Percentiles rank a stretch among this genome's conserved stretches.
These are phyloP conservation scores for Podiceps cristatus DNA, from an alignment of 2,113 vertebrate species.

Conservation along the genomic window DNA sequence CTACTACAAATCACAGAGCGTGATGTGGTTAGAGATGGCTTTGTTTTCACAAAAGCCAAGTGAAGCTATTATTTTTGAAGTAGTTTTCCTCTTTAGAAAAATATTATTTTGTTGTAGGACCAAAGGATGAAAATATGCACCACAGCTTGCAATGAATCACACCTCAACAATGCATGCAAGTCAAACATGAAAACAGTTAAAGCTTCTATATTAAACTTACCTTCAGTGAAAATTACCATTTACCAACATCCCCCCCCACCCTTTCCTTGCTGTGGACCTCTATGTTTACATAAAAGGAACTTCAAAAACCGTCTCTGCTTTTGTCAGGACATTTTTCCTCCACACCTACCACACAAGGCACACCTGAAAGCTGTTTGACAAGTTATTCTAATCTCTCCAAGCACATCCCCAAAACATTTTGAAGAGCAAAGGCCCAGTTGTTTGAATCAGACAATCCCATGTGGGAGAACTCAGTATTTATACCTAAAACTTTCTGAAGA, in stretches of 20 bases:
- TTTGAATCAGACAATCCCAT: not conserved
- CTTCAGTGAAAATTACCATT: conserved; percentile 9
- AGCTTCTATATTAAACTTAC: not conserved
- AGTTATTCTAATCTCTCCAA: conserved; percentile 58
- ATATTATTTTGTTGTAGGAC: not conserved
- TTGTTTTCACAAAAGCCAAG: conserved; percentile 11
- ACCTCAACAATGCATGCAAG: not conserved
- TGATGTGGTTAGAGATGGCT: not conserved
- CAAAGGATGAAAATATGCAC: conserved; percentile 9
- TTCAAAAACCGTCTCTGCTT: conserved; percentile 52
- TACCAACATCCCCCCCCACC: not conserved
- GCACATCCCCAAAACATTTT: not conserved
- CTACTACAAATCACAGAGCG: not conserved
- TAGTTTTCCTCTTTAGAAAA: conserved; percentile 25
- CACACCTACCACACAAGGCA: conserved; percentile 21
- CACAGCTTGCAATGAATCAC: not conserved
- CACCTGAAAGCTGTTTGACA: conserved; percentile 54
- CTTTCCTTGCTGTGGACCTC: not conserved
- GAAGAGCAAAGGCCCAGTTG: not conserved
- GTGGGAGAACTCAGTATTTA: not conserved
- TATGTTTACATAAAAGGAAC: conserved; percentile 47
- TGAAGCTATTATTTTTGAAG: conserved; percentile 25
- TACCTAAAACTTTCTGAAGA: not conserved
- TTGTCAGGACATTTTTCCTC: conserved; percentile 49
- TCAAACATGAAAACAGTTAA: not conserved